These are phyloP conservation scores for Morus bassanus DNA, from an alignment of 2,797 vertebrate genomes.

Conservation along the genomic window DNA sequence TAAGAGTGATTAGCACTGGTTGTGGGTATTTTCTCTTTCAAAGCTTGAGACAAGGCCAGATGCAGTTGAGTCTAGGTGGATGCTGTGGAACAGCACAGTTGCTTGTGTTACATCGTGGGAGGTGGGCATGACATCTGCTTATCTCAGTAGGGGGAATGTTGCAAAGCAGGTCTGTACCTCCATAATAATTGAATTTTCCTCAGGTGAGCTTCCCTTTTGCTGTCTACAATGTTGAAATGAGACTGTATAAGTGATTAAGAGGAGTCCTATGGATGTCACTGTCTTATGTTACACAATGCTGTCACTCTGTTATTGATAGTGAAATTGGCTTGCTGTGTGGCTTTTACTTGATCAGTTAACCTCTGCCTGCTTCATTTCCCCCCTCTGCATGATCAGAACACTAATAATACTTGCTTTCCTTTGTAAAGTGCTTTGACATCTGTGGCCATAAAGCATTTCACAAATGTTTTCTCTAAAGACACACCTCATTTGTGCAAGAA, in stretches of 20 bases:
- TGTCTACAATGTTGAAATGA: background rate
- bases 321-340: background rate
- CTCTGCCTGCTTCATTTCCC: background rate
- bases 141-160: background rate
- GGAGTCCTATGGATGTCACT: background rate
- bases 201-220: background rate
- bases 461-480: background rate
- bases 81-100: background rate
- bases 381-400: background rate
- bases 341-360: background rate
- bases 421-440: background rate
- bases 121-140: background rate
- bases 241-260: background rate
- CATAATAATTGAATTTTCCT: background rate
- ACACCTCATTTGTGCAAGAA: background rate
- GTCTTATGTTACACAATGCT: background rate
- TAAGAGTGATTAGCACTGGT: background rate
- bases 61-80: background rate
- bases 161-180: background rate
- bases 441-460: background rate
- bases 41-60: background rate
- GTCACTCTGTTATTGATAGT: background rate
- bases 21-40: background rate
- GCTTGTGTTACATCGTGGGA: background rate
- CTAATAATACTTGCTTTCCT: background rate